Base-by-base conservation (phyloP, 2,113 vertebrate species). In the Silurus glanis region DNA sequence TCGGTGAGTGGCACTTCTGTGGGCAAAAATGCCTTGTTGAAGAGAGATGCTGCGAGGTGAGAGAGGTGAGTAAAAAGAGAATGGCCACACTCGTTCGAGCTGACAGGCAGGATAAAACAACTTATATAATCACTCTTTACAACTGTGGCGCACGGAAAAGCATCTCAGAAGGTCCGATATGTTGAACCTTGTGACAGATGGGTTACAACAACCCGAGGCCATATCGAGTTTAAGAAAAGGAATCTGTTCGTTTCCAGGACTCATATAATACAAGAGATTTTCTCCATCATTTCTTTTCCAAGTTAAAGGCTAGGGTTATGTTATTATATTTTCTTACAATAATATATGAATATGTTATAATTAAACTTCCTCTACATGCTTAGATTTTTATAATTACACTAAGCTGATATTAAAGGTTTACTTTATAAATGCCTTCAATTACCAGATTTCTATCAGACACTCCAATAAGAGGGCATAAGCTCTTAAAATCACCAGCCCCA, bases 321-420 rank as follows among this genome's bases (percentile, higher is more conserved):
- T 6, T 71, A 45, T 16, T 37, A 37, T 37, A 37, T 37, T 37
- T 2, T 2, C 37, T 37, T 37, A 37, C 37, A 37, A 37, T 37
- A 37, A 37, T 37, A 37, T 37, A 37, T 37, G 37, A 37, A 1
- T 17, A 37, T 17, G 8, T 76, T 6, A 6, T 25, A 55, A 9
- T 17, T 25, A 1, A 17, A 79, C 49, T 9, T 80, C 25, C 45
- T 80, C 59, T 16, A n/a, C 55, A 80, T 80, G 55, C 76, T 79
- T 53, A 79, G 76, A 58, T 12, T 79, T 79, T 78, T 25, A 37
- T 10, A 79, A 79, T 79, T 10, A 79, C 58, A 79, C 25, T 9
- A 9, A 10, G 10, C 28, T 61, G 17, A 80, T 61, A 23, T 37
- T 23, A 23, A 21, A 61, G 78, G 16, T 80, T 80, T 19, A 80